Conservation (phyloP, 2,797 vertebrate genomes). For the Poeciliopsis paucimaculata region DNA sequence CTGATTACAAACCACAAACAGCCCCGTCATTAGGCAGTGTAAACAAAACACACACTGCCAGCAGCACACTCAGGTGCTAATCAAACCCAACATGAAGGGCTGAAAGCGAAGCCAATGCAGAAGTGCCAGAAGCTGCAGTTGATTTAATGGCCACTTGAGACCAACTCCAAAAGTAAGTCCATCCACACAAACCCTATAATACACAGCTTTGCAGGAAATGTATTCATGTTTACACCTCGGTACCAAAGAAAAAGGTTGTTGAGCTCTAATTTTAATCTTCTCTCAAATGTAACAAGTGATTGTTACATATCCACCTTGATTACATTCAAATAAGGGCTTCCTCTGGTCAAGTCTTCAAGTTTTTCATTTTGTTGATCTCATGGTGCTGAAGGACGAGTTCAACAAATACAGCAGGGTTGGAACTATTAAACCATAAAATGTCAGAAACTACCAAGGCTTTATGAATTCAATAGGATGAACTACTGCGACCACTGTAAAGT, state of each 20-base stretch:
- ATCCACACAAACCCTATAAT: not conserved
- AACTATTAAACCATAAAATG: not conserved
- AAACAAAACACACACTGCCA: slow-evolving; percentile 5
- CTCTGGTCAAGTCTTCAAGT: not conserved
- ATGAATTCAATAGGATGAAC: not conserved
- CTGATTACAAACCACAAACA: slow-evolving; percentile 6
- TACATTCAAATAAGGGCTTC: not conserved
- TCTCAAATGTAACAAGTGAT: not conserved
- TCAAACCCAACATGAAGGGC: not conserved
- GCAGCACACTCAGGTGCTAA: slow-evolving; percentile 7
- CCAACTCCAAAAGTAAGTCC: not conserved
- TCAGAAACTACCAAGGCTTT: not conserved
- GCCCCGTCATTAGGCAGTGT: not conserved
- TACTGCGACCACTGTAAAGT: too few species aligned
- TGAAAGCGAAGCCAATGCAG: not conserved
- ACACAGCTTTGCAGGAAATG: slow-evolving; percentile 1
- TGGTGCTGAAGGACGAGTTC: not conserved
- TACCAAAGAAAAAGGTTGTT: not conserved
- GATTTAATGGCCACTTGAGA: slow-evolving; percentile 7
- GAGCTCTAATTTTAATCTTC: slow-evolving; percentile 3
- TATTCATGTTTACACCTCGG: not conserved
- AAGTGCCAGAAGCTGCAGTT: not conserved
- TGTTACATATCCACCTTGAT: not conserved
- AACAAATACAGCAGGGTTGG: not conserved
- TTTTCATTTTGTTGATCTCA: not conserved